Evolutionary conservation across 2,113 vertebrate species (phyloP).

Genomic region (Mus pahari): DNA sequence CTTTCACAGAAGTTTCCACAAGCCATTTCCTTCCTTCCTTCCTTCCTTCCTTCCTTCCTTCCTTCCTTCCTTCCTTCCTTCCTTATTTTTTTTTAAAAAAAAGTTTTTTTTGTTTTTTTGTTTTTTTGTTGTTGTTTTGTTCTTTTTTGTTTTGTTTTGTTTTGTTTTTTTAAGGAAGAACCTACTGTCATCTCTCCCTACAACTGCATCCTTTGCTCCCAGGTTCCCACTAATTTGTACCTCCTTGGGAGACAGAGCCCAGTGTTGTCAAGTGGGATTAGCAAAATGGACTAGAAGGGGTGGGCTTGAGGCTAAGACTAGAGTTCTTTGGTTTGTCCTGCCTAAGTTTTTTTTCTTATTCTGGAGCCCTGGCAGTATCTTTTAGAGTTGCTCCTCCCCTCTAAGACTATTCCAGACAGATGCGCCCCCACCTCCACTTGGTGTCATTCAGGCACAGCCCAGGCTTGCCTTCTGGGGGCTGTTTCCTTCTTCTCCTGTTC

Average conservation of each 20-base stretch:
- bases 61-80: background rate
- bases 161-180: background rate
- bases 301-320: background rate
- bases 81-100: too few relatives aligned
- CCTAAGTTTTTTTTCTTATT: background rate
- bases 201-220: background rate
- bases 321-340: background rate
- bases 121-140: too few relatives aligned
- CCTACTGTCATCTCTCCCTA: background rate
- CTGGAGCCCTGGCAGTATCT: background rate
- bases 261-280: background rate
- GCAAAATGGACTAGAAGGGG: background rate
- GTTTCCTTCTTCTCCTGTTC: background rate
- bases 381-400: background rate
- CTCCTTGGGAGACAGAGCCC: background rate
- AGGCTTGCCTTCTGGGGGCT: background rate
- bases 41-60: background rate
- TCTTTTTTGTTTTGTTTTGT: too few relatives aligned
- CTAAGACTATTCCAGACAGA: background rate
- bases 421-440: background rate
- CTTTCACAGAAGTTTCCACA: slow-evolving; percentile 56
- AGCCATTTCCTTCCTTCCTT: background rate
- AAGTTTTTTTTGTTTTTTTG: too few relatives aligned
- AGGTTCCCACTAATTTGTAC: background rate
- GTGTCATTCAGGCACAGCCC: background rate